Evolutionary conservation across 1,140 invertebrate genomes (phyloP).

Genomic region (Capitella teleta): DNA sequence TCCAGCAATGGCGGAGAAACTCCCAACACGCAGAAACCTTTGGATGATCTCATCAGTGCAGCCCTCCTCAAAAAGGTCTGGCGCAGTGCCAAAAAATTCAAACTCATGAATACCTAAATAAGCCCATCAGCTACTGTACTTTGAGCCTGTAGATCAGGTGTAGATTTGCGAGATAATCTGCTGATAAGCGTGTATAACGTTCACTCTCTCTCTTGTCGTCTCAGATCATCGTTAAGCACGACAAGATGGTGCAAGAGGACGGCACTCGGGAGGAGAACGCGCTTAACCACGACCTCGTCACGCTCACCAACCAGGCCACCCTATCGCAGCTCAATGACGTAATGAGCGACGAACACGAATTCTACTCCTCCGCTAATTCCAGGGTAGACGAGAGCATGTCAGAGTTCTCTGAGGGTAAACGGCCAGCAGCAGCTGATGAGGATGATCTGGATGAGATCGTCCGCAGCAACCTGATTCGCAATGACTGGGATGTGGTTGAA

Average conservation of each 20-base stretch:
- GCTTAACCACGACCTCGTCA: neutral
- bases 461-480: neutral
- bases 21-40: too few species aligned
- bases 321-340: conserved; percentile 2
- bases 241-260: neutral
- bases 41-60: too few species aligned
- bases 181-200: too few species aligned
- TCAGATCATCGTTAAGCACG: too few species aligned
- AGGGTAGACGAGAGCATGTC: neutral
- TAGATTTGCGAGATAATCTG: too few species aligned
- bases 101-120: too few species aligned
- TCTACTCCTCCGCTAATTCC: neutral
- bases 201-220: too few species aligned
- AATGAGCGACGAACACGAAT: neutral
- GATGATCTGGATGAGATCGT: neutral
- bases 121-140: too few species aligned
- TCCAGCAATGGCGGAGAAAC: too few species aligned
- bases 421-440: conserved; percentile 2
- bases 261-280: neutral
- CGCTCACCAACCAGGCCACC: conserved; percentile 2
- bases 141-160: too few species aligned
- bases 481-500: neutral
- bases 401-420: neutral
- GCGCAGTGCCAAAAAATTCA: too few species aligned
- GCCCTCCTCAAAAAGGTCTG: too few species aligned